These are phyloP conservation scores for Carcinoscorpius rotundicauda DNA, from an alignment of 1,140 invertebrate species.

Conservation along the genomic window DNA sequence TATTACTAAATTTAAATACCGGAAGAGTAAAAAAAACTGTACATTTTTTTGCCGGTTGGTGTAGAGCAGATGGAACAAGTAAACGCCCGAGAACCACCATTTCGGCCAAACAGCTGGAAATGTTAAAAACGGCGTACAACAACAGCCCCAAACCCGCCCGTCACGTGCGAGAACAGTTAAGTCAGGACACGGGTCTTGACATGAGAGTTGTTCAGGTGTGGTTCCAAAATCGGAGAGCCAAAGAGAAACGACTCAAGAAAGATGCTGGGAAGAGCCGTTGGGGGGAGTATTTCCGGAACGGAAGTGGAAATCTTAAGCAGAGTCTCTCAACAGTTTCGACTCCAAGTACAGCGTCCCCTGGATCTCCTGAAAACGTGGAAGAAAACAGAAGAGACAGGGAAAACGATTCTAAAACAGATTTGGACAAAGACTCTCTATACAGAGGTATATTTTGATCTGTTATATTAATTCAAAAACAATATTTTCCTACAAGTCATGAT, in stretches of 20 bases:
- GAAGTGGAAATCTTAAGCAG: conserved; percentile 31
- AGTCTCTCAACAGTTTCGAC: conserved; percentile 4
- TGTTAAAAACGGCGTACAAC: conserved; percentile 92
- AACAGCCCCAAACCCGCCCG: conserved; percentile 95
- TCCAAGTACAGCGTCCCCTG: neutral
- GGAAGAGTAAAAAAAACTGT: too few species aligned
- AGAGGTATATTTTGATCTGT: neutral
- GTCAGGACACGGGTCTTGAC: conserved; percentile 87
- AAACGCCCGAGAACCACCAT: conserved; percentile 97
- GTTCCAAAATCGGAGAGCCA: conserved; percentile 67
- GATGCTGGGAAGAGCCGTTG: conserved; percentile 91
- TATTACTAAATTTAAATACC: too few species aligned
- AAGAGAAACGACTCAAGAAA: conserved; percentile 97
- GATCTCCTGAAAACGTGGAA: neutral
- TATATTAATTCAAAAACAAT: too few species aligned
- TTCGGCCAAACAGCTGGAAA: conserved; percentile 94
- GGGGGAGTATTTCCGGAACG: conserved; percentile 91
- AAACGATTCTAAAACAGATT: neutral
- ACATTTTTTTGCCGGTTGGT: too few species aligned
- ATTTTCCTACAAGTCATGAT: too few species aligned
- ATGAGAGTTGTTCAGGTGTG: conserved; percentile 95
- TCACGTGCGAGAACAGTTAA: conserved; percentile 91
- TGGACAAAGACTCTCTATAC: neutral
- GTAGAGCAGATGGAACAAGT: conserved; percentile 62
- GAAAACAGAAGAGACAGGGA: neutral